Percentiles rank a stretch among this genome's conserved stretches.
Conservation (phyloP, 2,113 vertebrate species). For the Oryzias celebensis region DNA sequence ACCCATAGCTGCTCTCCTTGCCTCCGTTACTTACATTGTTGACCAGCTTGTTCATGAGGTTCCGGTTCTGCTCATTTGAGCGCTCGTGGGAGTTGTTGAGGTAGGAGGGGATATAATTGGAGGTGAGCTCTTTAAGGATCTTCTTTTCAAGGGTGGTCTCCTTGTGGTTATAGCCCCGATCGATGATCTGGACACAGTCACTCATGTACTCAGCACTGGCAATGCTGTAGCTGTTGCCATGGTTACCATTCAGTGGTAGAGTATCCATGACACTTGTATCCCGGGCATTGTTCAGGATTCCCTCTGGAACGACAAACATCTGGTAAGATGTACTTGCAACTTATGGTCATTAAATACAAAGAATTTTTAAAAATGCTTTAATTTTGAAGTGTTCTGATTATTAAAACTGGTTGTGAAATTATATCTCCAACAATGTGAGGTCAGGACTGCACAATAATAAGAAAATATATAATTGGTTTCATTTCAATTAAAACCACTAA, state of each 20-base stretch:
- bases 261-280: constrained; percentile 99
- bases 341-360: constrained; percentile 35
- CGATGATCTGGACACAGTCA: constrained; percentile 98
- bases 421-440: too few species aligned
- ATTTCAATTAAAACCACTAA: too few species aligned
- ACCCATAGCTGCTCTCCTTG: constrained; percentile 82
- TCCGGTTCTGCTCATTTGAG: constrained; percentile 88
- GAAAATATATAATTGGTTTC: too few species aligned
- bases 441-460: too few species aligned
- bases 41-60: constrained; percentile 95
- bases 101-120: constrained; percentile 97
- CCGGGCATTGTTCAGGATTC: constrained; percentile 99
- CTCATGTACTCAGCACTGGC: constrained; percentile 96
- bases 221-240: constrained; percentile 97
- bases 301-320: constrained; percentile 84
- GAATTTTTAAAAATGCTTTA: constrained; percentile 27
- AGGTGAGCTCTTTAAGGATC: constrained; percentile 98
- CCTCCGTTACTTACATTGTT: constrained; percentile 88
- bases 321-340: constrained; percentile 39
- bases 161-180: constrained; percentile 91
- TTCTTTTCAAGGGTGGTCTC: constrained; percentile 98
- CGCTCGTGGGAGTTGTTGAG: constrained; percentile 92
- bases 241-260: constrained; percentile 99
- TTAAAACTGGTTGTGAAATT: too few species aligned
- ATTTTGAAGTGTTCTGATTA: background rate